Evolutionary conservation across 2,113 vertebrate species (phyloP), one percentile per base, ranked within the genome.

Genomic region (Pholis gunnellus): DNA sequence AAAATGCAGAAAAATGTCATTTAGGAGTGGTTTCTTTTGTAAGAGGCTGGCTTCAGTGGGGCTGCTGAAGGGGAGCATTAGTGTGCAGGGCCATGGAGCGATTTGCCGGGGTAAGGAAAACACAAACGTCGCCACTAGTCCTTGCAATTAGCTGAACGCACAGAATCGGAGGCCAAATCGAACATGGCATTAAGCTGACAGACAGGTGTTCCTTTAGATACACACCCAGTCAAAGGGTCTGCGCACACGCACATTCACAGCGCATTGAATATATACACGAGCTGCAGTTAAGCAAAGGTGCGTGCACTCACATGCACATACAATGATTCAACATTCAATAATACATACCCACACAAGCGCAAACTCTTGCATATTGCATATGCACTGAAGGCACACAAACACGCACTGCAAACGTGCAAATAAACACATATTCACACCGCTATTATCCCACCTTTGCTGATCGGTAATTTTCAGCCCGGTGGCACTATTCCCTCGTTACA

Each of bases 111-210:
- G 82, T 91, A 84, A 81, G 87, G 85, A 80, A 90, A 93, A 91
- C 85, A 91, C 76, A 86, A 85, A 85, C 10, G 80, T 63, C 54
- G 57, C 79, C 84, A 75, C 84, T 63, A 78, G 86, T 72, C 72
- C 80, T 85, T 80, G 77, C 88, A 92, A 90, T 92, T 92, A 91
- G 92, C 92, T 93, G 92, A 94, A 89, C 81, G 90, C 86, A 91
- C 93, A 93, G 75, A 90, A 93, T 83, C 6, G 11, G 67, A 79
- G 74, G 40, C 75, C 80, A 88, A 91, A 94, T 93, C 78, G 88
- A 93, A 91, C 76, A 63, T 56, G 71, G 80, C 81, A 86, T 91
- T 92, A 88, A 73, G 87, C 86, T 91, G 88, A 91, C 77, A 78
- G 87, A 87, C 85, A 91, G 89, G 89, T 93, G 88, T 83, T 90